Base-by-base conservation (phyloP, 2,888 invertebrate species). In the Merodon equestris region DNA sequence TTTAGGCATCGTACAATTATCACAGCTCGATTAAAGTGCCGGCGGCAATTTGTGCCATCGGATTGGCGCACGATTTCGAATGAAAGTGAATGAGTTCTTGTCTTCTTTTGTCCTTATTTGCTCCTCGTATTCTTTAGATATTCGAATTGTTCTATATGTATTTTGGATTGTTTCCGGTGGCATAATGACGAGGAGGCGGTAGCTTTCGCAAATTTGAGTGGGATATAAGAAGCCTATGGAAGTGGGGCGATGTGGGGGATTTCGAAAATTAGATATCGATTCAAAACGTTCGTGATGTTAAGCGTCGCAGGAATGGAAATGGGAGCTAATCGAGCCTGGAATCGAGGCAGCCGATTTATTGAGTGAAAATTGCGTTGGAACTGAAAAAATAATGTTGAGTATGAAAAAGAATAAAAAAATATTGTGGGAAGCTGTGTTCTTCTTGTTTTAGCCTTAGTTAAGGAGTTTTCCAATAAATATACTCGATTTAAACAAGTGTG, bases 31-130 rank as follows among this genome's bases (percentile, higher is more conserved):
- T 58, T 45, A 48, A 64, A 64, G 56, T 64, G 57, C 64, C 50
- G 51, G 51, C 57, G 63, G 71, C 71, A 72, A 72, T 72, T 57
- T 64, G 27, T 27, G 50, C 64, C 64, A 72, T 63, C 47, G 51
- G 44, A 64, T 72, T 72, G 57, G 45, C 12, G 48, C 57, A 63
- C 57, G 45, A 56, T 64, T 63, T 44, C 44, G 19, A 63, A 71
- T 56, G 42, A 48, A 56, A 48, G n/a, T 13, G 50, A 63, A 56
- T 71, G 56, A 50, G 38, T 71, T 63, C 50, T 57, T 34, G 12
- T 42, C 48, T 56, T n/a, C 14, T 19, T 48, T 15, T 42, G 42
- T 40, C 40, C 15, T 58, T 12, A 15, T n/a, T 27, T 53, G 50
- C n/a, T n/a, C 36, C 44, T 10, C 1, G 12, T 14, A 18, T 47